Evolutionary conservation across 2,797 vertebrate genomes (phyloP), one percentile per base, ranked within the genome.

Genomic region (Rhynchotus rufescens): DNA sequence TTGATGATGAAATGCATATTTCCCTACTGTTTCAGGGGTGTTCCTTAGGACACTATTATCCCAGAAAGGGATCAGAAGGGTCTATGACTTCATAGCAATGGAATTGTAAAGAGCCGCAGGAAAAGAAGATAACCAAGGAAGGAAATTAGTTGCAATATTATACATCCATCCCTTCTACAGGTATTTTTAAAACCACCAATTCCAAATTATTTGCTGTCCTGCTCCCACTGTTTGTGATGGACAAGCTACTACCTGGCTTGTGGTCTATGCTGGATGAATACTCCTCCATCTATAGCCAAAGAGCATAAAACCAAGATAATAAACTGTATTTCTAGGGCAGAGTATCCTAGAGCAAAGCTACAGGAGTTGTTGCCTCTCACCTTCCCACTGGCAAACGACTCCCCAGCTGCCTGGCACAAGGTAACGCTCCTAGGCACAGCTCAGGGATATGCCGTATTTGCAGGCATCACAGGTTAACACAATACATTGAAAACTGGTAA

Each of bases 261-360:
- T 3, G 2, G 32, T 56, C 25, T 54, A 28, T 75, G 17, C 17
- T 51, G 73, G 62, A 64, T 17, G 12, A 85, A 20, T 12, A 44
- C 6, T 64, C 6, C 62, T 20, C 21, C 6, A 30, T 57, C 21
- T 61, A 23, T 44, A 65, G 5, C 2, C 40, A 59, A 57, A 73
- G 7, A 73, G 6, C 30, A 64, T 5, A 71, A 88, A 82, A 64
- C 40, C 7, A 5, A 57, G 12, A 20, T 71, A 57, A 19, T 30
- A 67, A 61, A 36, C 25, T 26, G 1, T 2, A 36, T 36, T 36
- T 36, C 10, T 36, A 83, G 49, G 36, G 30, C 67, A 66, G 7
- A 0, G 1, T 26, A 16, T 16, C 28, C 77, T 23, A 7, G 28
- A 6, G 0, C 2, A 11, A 19, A 13, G 54, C 47, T 54, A 14